Evolutionary conservation across 2,888 invertebrate genomes (phyloP), one percentile per base, ranked within the genome.

Genomic region (Apantesis nais): DNA sequence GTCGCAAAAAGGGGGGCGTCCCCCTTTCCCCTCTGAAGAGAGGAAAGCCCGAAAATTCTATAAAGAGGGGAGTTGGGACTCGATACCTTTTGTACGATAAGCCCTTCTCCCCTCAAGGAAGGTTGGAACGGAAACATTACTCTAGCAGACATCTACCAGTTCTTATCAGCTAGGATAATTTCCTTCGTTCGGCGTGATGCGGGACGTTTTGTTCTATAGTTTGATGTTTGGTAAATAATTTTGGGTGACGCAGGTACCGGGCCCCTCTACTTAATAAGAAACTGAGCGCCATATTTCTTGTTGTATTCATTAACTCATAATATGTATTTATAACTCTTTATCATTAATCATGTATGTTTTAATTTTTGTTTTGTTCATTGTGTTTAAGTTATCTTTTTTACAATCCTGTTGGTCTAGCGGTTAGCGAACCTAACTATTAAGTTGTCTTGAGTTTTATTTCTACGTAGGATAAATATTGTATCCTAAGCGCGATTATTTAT

Each of bases 31-130:
- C 85, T 83, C 86, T 82, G 74, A 75, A 79, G 85, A 81, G 85
- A 81, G 85, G 86, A 86, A 85, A 87, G 85, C 90, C 91, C 93
- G 92, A 94, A 94, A 94, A 94, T 94, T 94, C 92, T 94, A 92
- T 93, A 93, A 93, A 93, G 92, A 90, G 93, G 93, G 91, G 89
- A 84, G 87, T 77, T 80, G 80, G 85, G 83, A 84, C 84, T 84
- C 90, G 88, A 92, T 92, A 92, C 93, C 93, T 93, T 93, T 93
- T 92, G 92, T 92, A 82, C 89, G 94, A 94, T 94, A 94, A 94
- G 93, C 93, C 90, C 89, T 89, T 88, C 77, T 77, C 76, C 80
- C 82, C 84, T 74, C 73, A 77, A 80, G 81, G 81, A 81, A 78
- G 83, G 79, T 80, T 80, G 79, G 78, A 78, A 77, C 86, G 90